These are phyloP conservation scores for Poeciliopsis turrubarensis DNA, from an alignment of 2,113 vertebrate genomes.

Conservation along the genomic window DNA sequence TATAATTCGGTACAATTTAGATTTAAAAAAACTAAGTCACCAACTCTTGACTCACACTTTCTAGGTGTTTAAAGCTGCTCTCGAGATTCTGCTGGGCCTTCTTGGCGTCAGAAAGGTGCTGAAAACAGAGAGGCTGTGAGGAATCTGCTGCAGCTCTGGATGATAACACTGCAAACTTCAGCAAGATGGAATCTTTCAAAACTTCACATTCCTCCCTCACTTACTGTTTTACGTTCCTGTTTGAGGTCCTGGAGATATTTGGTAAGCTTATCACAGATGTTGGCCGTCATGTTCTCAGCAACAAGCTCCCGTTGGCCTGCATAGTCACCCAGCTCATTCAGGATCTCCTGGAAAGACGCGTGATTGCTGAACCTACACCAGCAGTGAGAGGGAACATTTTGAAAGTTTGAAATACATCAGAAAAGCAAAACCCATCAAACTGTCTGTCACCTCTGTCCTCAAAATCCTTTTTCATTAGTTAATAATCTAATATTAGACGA, in stretches of 20 bases:
- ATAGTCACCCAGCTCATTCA: conserved; percentile 77
- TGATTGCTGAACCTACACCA: conserved; percentile 82
- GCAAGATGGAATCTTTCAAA: background rate
- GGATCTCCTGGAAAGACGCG: conserved; percentile 74
- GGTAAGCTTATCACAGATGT: conserved; percentile 74
- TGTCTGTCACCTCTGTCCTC: too few species aligned
- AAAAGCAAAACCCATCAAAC: too few species aligned
- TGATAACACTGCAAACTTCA: background rate
- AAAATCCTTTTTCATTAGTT: too few species aligned
- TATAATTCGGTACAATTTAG: background rate
- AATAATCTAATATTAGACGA: too few species aligned
- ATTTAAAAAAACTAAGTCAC: background rate
- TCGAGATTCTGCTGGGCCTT: conserved; percentile 88
- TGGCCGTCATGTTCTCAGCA: conserved; percentile 75
- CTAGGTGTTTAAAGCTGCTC: conserved; percentile 83
- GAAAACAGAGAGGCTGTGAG: conserved; percentile 21
- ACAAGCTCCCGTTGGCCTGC: conserved; percentile 75
- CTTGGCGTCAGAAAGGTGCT: conserved; percentile 85
- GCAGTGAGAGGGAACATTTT: background rate
- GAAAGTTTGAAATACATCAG: background rate
- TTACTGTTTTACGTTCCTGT: conserved; percentile 77
- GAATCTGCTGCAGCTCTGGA: background rate
- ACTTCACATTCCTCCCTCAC: conserved; percentile 27
- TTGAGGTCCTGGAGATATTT: conserved; percentile 76
- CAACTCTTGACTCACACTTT: conserved; percentile 79